Evolutionary conservation across 2,888 invertebrate species (phyloP).

Genomic region (Drosophila maculinotata): DNA sequence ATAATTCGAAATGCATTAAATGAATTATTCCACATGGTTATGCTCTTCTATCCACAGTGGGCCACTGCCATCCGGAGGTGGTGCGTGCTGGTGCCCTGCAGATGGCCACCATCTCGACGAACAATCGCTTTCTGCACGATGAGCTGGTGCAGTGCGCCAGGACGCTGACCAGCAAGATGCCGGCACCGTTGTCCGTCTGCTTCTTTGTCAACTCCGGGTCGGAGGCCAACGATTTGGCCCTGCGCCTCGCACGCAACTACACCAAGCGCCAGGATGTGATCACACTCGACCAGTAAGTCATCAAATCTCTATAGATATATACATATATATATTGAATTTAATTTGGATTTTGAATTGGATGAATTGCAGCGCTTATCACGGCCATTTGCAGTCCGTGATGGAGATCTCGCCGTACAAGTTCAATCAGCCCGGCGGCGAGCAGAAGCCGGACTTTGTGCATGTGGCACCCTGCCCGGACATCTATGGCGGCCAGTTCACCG

Average conservation of each 20-base stretch:
- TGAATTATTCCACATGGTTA: not conserved
- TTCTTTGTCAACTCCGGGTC: conserved; percentile 99
- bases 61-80: conserved; percentile 98
- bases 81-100: conserved; percentile 96
- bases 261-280: conserved; percentile 96
- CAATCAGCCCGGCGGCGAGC: conserved; percentile 93
- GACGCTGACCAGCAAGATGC: conserved; percentile 92
- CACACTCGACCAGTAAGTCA: conserved; percentile 97
- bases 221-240: conserved; percentile 98
- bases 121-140: conserved; percentile 98
- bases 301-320: no score
- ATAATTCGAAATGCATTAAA: not conserved
- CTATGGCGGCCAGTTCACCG: conserved; percentile 95
- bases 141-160: conserved; percentile 96
- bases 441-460: conserved; percentile 94
- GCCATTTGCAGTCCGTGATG: conserved; percentile 97
- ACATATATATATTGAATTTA: not conserved
- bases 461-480: conserved; percentile 96
- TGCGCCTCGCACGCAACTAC: conserved; percentile 94
- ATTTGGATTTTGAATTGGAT: not conserved
- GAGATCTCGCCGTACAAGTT: conserved; percentile 99
- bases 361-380: conserved; percentile 97
- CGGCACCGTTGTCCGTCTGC: conserved; percentile 93
- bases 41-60: conserved; percentile 89
- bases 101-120: conserved; percentile 96